Base-by-base conservation (phyloP, 2,888 invertebrate genomes). In the Lampropteryx suffumata region DNA sequence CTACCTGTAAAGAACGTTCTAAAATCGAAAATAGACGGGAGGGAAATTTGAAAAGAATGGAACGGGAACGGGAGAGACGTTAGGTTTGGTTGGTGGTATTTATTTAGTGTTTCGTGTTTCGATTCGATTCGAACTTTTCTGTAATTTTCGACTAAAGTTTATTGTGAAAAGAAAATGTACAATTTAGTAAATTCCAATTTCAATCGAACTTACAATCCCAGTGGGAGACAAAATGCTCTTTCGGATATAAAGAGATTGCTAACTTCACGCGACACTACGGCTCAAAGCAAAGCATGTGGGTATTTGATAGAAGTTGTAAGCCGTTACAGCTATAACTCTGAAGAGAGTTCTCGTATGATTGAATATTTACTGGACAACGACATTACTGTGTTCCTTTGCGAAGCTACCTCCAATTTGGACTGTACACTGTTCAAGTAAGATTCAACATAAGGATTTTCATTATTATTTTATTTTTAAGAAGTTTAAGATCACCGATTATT, bases 391-490 rank as follows among this genome's bases (percentile, higher is more conserved):
- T 90, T 89, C 64, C 71, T 90, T 8, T 88, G 89, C 60, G 89
- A 88, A 71, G 85, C 87, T 14, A 85, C 80, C 29, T 79, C 86
- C 7, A 90, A 89, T 59, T 73, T 90, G 63, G 86, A 88, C 59
- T 84, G 82, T 56, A 63, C 75, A 10, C 69, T 89, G 14, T 88
- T 87, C 62, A 79, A 72, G 89, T 88, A 57, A 52, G 74, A 65
- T n/a, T n/a, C n/a, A n/a, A n/a, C n/a, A n/a, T n/a, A n/a, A n/a
- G n/a, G n/a, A n/a, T n/a, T n/a, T n/a, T n/a, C n/a, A n/a, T n/a
- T n/a, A n/a, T n/a, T n/a, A n/a, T n/a, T n/a, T n/a, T n/a, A n/a
- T n/a, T n/a, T n/a, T n/a, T n/a, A n/a, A n/a, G n/a, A n/a, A n/a
- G n/a, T n/a, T n/a, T n/a, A n/a, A n/a, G n/a, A n/a, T n/a, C n/a